Percentiles rank a stretch among this genome's conserved stretches.
Evolutionary conservation across 2,113 vertebrate species (phyloP).

Genomic region (Lontra canadensis): DNA sequence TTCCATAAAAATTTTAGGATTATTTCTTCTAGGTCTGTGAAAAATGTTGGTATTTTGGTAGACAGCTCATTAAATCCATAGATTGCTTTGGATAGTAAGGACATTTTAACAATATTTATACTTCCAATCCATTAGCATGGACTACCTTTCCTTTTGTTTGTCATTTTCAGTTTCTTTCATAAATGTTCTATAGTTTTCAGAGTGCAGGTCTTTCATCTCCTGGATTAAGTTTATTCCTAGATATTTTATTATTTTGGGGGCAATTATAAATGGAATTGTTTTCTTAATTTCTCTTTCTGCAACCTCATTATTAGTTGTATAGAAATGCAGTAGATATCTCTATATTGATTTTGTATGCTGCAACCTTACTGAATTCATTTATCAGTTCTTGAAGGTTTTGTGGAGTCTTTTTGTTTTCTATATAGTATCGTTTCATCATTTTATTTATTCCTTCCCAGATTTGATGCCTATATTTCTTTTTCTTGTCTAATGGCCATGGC

Average conservation of each 20-base stretch:
- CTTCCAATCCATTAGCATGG: background rate
- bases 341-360: background rate
- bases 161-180: background rate
- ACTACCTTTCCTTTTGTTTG: background rate
- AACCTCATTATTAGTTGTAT: background rate
- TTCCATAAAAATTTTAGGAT: background rate
- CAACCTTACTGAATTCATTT: background rate
- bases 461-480: background rate
- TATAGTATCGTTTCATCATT: background rate
- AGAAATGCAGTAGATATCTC: background rate
- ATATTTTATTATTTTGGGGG: background rate
- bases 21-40: background rate
- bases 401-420: background rate
- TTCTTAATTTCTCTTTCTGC: background rate
- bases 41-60: background rate
- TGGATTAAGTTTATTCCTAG: background rate
- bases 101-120: background rate
- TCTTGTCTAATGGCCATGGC: background rate
- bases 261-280: background rate
- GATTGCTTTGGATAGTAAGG: background rate
- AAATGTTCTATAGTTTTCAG: background rate
- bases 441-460: background rate
- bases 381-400: background rate
- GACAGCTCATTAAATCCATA: background rate
- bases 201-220: background rate